Evolutionary conservation across 2,113 vertebrate species (phyloP).

Genomic region (Mobula birostris): DNA sequence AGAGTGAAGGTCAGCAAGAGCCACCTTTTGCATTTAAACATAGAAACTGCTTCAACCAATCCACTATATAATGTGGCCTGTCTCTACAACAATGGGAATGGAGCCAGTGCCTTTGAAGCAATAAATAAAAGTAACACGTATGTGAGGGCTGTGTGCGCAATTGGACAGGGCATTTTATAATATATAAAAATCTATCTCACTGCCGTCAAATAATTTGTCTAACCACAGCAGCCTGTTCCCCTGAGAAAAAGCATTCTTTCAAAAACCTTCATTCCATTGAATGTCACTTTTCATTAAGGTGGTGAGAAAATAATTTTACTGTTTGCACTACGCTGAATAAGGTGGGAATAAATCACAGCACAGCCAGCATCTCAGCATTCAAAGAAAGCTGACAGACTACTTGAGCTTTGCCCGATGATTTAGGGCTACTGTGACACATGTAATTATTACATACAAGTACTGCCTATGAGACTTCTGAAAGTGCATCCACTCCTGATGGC

Average conservation of each 20-base stretch:
- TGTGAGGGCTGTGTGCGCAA: not conserved
- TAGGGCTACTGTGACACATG: not conserved
- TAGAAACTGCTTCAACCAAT: not conserved
- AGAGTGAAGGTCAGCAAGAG: not conserved
- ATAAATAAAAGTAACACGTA: not conserved
- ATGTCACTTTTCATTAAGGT: not conserved
- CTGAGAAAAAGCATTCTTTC: not conserved
- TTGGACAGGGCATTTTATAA: not conserved
- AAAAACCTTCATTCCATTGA: not conserved
- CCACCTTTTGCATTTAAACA: not conserved
- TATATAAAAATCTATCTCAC: not conserved
- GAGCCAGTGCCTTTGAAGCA: not conserved
- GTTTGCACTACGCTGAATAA: not conserved
- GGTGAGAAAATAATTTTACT: conserved; percentile 12
- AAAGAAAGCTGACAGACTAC: not conserved
- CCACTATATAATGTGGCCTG: not conserved
- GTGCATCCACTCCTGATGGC: not conserved
- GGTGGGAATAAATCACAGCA: not conserved
- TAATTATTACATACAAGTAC: not conserved
- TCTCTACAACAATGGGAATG: not conserved
- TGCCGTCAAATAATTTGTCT: not conserved
- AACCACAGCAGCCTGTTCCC: not conserved
- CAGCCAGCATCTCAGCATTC: not conserved
- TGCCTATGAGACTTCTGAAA: not conserved
- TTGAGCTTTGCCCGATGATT: not conserved